phyloP scores from a whole-genome alignment of 2,113 vertebrate species.

The Oryzias javanicus region DNA sequence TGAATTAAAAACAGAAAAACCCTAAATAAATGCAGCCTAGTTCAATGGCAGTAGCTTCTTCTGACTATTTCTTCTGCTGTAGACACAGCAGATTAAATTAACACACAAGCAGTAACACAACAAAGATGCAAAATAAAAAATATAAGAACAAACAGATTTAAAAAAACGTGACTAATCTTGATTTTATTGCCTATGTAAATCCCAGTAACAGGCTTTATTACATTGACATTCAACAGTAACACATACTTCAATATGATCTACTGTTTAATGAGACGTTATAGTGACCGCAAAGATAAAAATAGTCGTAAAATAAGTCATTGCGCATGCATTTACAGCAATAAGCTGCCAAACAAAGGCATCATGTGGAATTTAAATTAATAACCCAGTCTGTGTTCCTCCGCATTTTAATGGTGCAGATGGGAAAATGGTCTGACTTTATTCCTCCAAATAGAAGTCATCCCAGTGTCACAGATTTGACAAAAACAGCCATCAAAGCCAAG shows the following conservation, averaged over 20 bases:
- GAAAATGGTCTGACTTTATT: slow-evolving; percentile 35
- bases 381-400: slow-evolving; percentile 14
- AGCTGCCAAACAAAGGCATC: slow-evolving; percentile 34
- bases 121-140: no score
- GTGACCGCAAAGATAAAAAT: slow-evolving; percentile 17
- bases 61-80: no score
- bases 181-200: background rate
- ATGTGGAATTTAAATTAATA: slow-evolving; percentile 11
- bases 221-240: slow-evolving; percentile 8
- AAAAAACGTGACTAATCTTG: background rate
- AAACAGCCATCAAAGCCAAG: slow-evolving; percentile 44
- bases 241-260: slow-evolving; percentile 4
- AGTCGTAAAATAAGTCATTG: slow-evolving; percentile 3
- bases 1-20: no score
- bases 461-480: slow-evolving; percentile 57
- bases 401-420: slow-evolving; percentile 21
- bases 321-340: slow-evolving; percentile 39
- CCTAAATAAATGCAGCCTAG: no score
- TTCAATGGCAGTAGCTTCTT: no score
- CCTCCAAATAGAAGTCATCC: slow-evolving; percentile 34
- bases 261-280: slow-evolving; percentile 26
- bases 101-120: no score
- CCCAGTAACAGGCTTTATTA: background rate
- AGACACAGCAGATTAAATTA: no score
- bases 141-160: background rate